phyloP scores from a whole-genome alignment of 1,140 invertebrate species.

The Drosophila pallidifrons region DNA sequence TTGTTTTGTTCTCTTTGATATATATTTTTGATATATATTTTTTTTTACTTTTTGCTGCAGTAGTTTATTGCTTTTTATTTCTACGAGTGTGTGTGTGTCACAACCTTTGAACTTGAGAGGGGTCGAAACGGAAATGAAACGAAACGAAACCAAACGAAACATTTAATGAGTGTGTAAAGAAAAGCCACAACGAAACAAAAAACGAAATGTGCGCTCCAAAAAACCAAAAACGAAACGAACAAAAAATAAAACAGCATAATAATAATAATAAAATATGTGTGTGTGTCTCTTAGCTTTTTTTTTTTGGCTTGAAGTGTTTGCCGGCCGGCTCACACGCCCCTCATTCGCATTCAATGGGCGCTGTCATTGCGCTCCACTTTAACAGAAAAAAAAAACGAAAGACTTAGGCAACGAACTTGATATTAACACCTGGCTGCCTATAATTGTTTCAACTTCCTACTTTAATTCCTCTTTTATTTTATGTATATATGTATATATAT shows the following conservation, averaged over 20 bases:
- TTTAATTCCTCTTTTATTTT: constrained; percentile 8
- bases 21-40: constrained; percentile 14
- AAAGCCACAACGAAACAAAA: constrained; percentile 11
- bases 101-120: constrained; percentile 52
- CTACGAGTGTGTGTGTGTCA: constrained; percentile 27
- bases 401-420: constrained; percentile 79
- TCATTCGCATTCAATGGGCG: constrained; percentile 76
- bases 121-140: constrained; percentile 56
- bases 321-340: constrained; percentile 76
- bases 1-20: constrained; percentile 19
- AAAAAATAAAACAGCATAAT: constrained; percentile 30
- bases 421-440: constrained; percentile 49
- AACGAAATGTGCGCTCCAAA: constrained; percentile 30
- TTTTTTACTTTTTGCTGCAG: constrained; percentile 11
- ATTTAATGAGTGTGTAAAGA: constrained; percentile 37
- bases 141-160: constrained; percentile 52
- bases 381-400: constrained; percentile 44
- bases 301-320: constrained; percentile 30
- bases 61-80: constrained; percentile 8
- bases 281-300: constrained; percentile 43
- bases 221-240: constrained; percentile 22
- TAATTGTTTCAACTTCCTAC: constrained; percentile 54
- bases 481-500: too few relatives aligned
- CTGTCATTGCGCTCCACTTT: constrained; percentile 66
- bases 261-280: constrained; percentile 66